Evolutionary conservation across 2,888 invertebrate genomes (phyloP).

Genomic region (Ormyrus pomaceus): DNA sequence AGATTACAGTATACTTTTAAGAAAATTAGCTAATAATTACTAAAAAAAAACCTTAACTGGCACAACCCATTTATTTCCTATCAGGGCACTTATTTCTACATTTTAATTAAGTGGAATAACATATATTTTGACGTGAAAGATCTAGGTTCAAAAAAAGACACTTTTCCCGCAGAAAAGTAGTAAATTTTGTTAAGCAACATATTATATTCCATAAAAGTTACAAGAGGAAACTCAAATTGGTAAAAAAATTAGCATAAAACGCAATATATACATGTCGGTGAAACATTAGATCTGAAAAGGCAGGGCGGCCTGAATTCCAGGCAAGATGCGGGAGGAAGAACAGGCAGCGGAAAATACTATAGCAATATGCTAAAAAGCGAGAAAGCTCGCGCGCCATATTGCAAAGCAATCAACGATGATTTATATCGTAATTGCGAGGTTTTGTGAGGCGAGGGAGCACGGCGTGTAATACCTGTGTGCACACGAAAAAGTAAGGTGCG

Average conservation of each 20-base stretch:
- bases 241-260: background rate
- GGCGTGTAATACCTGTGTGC: constrained; percentile 14
- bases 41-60: no score
- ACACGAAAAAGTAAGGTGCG: background rate
- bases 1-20: no score
- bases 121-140: no score
- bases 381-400: constrained; percentile 27
- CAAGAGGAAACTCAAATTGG: background rate
- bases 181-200: no score
- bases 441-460: constrained; percentile 28
- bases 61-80: no score
- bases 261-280: background rate
- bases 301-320: no score
- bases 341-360: background rate
- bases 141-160: no score
- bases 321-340: background rate
- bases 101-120: no score
- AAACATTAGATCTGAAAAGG: constrained; percentile 4
- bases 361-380: constrained; percentile 24
- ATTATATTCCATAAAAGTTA: no score
- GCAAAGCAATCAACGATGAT: constrained; percentile 47
- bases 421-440: constrained; percentile 48
- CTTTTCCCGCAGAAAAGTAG: no score
- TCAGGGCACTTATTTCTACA: background rate
- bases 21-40: no score